Percentiles rank a stretch among this genome's conserved stretches.
phyloP scores from a whole-genome alignment of 2,888 invertebrate genomes.

The Tenodera sinensis region DNA sequence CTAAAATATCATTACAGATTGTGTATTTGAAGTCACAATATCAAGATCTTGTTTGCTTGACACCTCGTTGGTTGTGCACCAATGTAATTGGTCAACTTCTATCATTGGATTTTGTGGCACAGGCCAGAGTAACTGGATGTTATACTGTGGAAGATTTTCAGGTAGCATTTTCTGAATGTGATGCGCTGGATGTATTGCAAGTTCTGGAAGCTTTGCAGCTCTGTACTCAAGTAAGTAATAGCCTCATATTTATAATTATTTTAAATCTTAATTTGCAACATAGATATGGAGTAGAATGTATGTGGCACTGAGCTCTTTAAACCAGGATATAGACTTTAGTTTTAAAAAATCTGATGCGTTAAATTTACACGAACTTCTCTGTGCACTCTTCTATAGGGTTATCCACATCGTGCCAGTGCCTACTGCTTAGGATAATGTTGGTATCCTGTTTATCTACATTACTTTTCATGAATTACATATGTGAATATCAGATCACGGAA shows the following conservation, averaged over 20 bases:
- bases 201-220: conserved; percentile 66
- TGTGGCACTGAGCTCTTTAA: no score
- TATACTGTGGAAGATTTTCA: conserved; percentile 71
- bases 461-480: no score
- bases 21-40: conserved; percentile 54
- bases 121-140: conserved; percentile 61
- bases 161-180: conserved; percentile 65
- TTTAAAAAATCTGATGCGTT: no score
- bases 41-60: conserved; percentile 60
- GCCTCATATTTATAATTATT: neutral
- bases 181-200: conserved; percentile 63
- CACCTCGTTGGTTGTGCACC: conserved; percentile 64
- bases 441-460: no score
- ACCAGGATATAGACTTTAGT: no score
- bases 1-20: conserved; percentile 43
- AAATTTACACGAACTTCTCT: no score
- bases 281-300: neutral
- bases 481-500: no score
- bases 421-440: no score
- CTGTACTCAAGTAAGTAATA: conserved; percentile 54
- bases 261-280: neutral
- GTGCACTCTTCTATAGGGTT: no score
- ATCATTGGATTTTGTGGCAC: conserved; percentile 51
- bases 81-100: conserved; percentile 65
- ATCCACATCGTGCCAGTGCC: no score